Evolutionary conservation across 2,797 vertebrate species (phyloP).

Genomic region (Helostoma temminkii): DNA sequence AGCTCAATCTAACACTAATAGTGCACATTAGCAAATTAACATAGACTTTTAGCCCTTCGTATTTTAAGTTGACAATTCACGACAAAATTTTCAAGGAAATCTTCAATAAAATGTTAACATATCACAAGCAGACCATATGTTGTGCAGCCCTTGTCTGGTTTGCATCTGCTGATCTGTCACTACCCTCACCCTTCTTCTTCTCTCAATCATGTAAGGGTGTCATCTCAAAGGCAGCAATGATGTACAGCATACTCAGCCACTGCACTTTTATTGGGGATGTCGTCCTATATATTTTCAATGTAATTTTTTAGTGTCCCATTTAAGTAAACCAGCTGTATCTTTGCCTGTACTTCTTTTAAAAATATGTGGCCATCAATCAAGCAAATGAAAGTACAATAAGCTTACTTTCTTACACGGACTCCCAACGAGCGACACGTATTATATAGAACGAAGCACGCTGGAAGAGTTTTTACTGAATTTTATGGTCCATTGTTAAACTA

Average conservation of each 20-base stretch:
- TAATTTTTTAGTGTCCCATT: background rate
- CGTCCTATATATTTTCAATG: background rate
- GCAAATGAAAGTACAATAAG: background rate
- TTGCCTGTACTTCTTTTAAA: background rate
- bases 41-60: background rate
- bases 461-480: background rate
- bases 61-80: background rate
- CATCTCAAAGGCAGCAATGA: background rate
- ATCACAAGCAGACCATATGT: background rate
- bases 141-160: background rate
- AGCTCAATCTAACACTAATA: background rate
- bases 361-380: background rate
- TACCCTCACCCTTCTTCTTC: background rate
- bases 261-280: background rate
- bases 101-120: constrained; percentile 1
- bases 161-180: constrained; percentile 15
- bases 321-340: background rate
- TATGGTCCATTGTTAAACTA: background rate
- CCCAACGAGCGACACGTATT: background rate
- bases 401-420: background rate
- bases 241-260: background rate
- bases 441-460: background rate
- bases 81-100: background rate
- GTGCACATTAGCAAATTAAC: background rate
- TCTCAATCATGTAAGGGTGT: background rate